These are phyloP conservation scores for Pogonognathellus flavescens DNA, from an alignment of 1,140 invertebrate genomes.

Conservation along the genomic window DNA sequence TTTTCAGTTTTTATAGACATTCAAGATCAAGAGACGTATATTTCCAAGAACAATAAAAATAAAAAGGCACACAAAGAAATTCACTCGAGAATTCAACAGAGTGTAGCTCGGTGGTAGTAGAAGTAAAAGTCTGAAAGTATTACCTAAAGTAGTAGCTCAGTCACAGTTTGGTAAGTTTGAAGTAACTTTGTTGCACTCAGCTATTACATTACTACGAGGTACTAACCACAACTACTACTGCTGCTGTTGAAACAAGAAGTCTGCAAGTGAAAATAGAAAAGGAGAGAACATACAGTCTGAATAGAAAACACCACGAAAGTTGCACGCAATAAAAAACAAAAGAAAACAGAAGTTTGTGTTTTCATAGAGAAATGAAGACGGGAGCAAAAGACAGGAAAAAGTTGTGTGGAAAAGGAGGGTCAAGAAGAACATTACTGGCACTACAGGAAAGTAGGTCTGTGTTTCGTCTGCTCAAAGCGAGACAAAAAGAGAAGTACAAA, in stretches of 20 bases:
- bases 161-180: neutral
- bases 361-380: too few relatives aligned
- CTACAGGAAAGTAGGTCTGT: neutral
- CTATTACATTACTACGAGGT: neutral
- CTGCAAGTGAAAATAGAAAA: too few relatives aligned
- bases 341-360: constrained; percentile 11
- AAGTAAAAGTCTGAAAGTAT: neutral
- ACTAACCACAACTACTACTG: too few relatives aligned
- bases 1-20: constrained; percentile 13
- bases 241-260: too few relatives aligned
- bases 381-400: neutral
- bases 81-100: neutral
- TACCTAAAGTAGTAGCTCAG: neutral
- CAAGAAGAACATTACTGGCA: too few relatives aligned
- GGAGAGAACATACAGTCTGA: too few relatives aligned
- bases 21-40: constrained; percentile 3
- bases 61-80: constrained; percentile 21
- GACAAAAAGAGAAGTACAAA: neutral
- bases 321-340: neutral
- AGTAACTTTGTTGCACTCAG: constrained; percentile 1
- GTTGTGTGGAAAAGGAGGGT: neutral
- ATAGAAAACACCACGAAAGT: neutral
- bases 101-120: neutral
- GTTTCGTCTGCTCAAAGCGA: neutral
- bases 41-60: neutral